phyloP scores from a whole-genome alignment of 2,797 vertebrate species.

The Sebastes taczanowskii region DNA sequence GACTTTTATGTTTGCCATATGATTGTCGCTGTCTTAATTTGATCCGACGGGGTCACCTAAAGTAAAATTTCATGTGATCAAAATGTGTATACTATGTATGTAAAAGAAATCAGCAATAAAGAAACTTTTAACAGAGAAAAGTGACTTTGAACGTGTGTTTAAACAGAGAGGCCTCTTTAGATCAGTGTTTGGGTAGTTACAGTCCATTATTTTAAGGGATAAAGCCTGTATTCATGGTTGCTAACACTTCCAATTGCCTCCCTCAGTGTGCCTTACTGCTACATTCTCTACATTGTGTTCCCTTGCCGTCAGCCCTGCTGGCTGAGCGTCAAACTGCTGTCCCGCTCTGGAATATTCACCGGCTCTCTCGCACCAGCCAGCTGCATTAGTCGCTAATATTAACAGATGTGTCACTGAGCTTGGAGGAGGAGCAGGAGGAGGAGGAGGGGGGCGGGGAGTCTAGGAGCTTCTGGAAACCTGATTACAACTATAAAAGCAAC shows the following conservation, averaged over 20 bases:
- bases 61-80: conserved; percentile 52
- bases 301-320: conserved; percentile 24
- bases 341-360: conserved; percentile 70
- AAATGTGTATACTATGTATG: conserved; percentile 60
- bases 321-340: conserved; percentile 26
- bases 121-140: conserved; percentile 56
- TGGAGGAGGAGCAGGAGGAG: not conserved
- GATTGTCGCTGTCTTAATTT: conserved; percentile 60
- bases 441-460: not conserved
- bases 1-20: conserved; percentile 55
- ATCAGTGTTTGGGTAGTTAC: not conserved
- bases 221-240: conserved; percentile 7
- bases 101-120: conserved; percentile 79
- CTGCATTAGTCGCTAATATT: conserved; percentile 69
- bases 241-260: conserved; percentile 13
- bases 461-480: conserved; percentile 69
- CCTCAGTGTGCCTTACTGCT: conserved; percentile 5
- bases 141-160: not conserved
- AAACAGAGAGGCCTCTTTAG: not conserved
- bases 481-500: conserved; percentile 57
- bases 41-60: conserved; percentile 43
- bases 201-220: conserved; percentile 14
- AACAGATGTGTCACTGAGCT: conserved; percentile 62
- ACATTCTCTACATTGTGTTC: conserved; percentile 52
- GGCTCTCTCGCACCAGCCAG: conserved; percentile 16